Evolutionary conservation across 2,888 invertebrate genomes (phyloP).

Genomic region (Adelognathus sp.): DNA sequence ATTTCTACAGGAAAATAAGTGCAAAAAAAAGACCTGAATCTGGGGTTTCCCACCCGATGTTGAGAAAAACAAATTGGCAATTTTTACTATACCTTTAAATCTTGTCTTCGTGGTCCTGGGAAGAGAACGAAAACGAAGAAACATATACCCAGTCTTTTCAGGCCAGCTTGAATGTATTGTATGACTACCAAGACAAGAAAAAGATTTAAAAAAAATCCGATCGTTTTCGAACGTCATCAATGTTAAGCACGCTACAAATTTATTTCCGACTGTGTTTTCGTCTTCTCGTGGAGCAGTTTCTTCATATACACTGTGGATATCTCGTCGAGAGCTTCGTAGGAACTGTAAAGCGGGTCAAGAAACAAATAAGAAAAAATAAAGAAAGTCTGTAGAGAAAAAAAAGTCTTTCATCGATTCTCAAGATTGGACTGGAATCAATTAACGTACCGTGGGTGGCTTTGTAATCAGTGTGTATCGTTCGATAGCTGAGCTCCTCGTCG

Average conservation of each 20-base stretch:
- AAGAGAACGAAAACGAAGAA: background rate
- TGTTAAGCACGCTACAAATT: background rate
- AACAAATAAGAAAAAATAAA: background rate
- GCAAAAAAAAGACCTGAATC: no score
- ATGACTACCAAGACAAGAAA: no score
- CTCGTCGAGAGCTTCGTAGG: background rate
- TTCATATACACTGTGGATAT: background rate
- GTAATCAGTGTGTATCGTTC: constrained; percentile 78
- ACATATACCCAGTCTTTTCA: background rate
- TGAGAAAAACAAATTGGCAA: no score
- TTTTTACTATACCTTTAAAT: no score
- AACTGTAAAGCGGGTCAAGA: background rate
- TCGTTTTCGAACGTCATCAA: background rate
- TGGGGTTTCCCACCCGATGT: no score
- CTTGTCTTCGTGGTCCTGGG: no score
- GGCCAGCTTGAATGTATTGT: background rate
- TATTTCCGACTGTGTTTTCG: background rate
- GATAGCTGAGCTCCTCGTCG: constrained; percentile 36
- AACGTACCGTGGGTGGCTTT: constrained; percentile 69
- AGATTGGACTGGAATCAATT: constrained; percentile 79
- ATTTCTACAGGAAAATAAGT: no score
- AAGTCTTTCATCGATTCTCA: constrained; percentile 56
- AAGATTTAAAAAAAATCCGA: background rate
- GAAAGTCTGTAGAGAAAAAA: background rate
- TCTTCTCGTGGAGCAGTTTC: background rate